A percentile compares a stretch with the other conserved stretches of the same genome.
phyloP scores from a whole-genome alignment of 2,888 invertebrate genomes.

The Harpalus rubripes region DNA sequence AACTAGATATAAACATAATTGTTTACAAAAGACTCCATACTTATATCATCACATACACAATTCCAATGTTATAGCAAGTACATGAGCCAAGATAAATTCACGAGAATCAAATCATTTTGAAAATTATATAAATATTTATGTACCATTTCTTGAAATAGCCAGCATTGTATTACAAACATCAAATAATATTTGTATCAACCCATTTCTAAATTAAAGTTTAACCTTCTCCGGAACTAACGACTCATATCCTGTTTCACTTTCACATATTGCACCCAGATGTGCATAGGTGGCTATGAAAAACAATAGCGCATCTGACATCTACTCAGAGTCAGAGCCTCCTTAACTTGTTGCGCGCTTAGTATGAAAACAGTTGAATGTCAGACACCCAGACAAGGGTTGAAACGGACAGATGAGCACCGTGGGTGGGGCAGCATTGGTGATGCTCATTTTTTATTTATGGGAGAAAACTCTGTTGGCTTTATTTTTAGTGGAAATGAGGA shows the following conservation, averaged over 20 bases:
- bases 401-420: neutral
- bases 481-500: neutral
- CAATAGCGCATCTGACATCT: neutral
- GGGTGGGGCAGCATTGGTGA: neutral
- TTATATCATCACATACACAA: neutral
- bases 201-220: constrained; percentile 24
- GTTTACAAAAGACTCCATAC: neutral
- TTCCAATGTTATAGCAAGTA: neutral
- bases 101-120: neutral
- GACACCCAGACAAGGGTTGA: neutral
- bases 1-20: neutral
- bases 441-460: neutral
- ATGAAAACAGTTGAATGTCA: neutral
- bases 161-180: neutral
- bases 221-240: constrained; percentile 25
- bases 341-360: neutral
- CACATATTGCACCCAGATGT: constrained; percentile 57
- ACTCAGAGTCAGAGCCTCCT: neutral
- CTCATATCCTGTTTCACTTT: constrained; percentile 30
- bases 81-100: neutral
- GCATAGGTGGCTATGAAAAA: constrained; percentile 38
- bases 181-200: constrained; percentile 7
- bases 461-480: neutral
- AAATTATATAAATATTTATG: neutral
- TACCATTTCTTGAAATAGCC: neutral